phyloP scores from a whole-genome alignment of 2,888 invertebrate genomes.

The Phania funesta region DNA sequence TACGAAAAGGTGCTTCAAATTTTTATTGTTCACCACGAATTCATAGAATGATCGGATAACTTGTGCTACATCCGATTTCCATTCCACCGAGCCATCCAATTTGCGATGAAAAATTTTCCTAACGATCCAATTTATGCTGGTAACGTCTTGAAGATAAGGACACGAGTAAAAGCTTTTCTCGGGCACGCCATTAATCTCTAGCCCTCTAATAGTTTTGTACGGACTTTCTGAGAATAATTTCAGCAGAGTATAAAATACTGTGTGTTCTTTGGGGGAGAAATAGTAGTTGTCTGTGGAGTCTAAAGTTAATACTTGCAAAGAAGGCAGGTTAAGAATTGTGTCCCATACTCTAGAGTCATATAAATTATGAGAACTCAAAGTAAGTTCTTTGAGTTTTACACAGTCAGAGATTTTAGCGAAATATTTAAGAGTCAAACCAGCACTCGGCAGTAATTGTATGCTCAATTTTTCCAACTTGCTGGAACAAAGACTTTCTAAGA shows the following conservation, averaged over 20 bases:
- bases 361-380: background rate
- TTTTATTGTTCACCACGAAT: background rate
- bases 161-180: slow-evolving; percentile 1
- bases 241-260: background rate
- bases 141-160: background rate
- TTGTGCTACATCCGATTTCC: background rate
- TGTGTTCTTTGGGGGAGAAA: slow-evolving; percentile 11
- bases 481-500: background rate
- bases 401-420: background rate
- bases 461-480: background rate
- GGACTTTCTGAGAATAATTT: background rate
- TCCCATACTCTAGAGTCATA: background rate
- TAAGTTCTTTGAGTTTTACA: slow-evolving; percentile 6
- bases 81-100: slow-evolving; percentile 21
- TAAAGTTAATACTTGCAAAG: slow-evolving; percentile 13
- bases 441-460: background rate
- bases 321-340: background rate
- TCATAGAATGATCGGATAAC: slow-evolving; percentile 29
- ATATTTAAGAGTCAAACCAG: background rate
- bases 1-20: background rate
- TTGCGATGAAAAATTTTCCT: slow-evolving; percentile 35
- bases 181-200: slow-evolving; percentile 32
- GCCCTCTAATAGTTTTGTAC: background rate
- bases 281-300: background rate
- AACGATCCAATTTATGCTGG: slow-evolving; percentile 7